Evolutionary conservation across 2,888 invertebrate genomes (phyloP).

Genomic region (Pristionchus fissidentatus): DNA sequence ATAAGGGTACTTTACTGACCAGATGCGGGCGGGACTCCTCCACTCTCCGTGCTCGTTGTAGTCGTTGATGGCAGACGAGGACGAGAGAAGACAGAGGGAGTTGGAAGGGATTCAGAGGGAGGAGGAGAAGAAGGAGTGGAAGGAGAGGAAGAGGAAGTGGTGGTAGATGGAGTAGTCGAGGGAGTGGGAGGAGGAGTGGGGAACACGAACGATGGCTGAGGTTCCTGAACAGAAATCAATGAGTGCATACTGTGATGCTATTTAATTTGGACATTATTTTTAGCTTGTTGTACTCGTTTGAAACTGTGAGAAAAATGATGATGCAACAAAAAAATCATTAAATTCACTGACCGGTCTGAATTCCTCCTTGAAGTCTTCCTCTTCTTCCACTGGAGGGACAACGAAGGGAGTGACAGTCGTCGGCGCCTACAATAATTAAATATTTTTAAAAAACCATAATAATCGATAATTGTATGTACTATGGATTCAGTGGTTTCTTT

Average conservation of each 20-base stretch:
- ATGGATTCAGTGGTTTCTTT: too few species aligned
- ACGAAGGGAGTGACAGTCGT: background rate
- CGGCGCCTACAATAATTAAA: background rate
- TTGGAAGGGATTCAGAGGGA: background rate
- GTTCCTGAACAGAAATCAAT: too few species aligned
- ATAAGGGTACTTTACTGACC: too few species aligned
- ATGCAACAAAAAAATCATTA: background rate
- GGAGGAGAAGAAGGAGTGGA: background rate
- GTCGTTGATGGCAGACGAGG: background rate
- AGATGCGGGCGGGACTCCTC: too few species aligned
- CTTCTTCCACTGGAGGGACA: background rate
- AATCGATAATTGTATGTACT: background rate
- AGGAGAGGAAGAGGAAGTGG: background rate
- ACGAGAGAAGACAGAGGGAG: conserved; percentile 26
- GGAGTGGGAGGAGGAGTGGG: conserved; percentile 11
- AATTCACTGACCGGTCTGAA: background rate
- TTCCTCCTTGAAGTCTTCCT: background rate
- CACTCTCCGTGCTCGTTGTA: background rate
- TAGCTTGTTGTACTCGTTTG: background rate
- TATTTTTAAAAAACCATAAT: background rate
- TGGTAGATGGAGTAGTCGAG: background rate
- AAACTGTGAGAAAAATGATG: background rate
- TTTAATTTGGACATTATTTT: too few species aligned
- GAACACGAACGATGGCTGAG: background rate
- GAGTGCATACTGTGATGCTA: too few species aligned